Conservation (phyloP, 2,797 vertebrate species). For the Coregonus sp. region DNA sequence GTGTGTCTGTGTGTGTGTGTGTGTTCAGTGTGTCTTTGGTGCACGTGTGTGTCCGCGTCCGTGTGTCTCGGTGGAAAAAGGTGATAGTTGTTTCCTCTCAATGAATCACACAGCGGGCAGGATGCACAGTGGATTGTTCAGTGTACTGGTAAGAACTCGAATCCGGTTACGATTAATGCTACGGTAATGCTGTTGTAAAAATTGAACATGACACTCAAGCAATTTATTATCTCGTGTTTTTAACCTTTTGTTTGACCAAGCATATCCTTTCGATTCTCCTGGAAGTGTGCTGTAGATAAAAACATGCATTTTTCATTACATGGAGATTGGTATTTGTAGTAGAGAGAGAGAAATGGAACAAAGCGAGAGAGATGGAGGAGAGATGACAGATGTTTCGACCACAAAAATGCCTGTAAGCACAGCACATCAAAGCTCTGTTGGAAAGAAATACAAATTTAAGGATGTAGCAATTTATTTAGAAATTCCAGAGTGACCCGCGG, state of each 20-base stretch:
- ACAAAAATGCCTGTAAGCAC: constrained; percentile 12
- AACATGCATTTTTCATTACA: constrained; percentile 84
- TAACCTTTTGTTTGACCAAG: constrained; percentile 94
- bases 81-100: constrained; percentile 85
- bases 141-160: constrained; percentile 93
- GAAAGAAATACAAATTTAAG: constrained; percentile 35
- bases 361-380: constrained; percentile 15
- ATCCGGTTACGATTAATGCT: constrained; percentile 95
- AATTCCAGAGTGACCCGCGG: constrained; percentile 41
- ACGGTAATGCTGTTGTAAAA: constrained; percentile 86
- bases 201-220: constrained; percentile 91
- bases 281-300: constrained; percentile 85
- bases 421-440: neutral
- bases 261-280: constrained; percentile 86
- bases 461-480: neutral
- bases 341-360: constrained; percentile 22
- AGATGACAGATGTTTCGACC: constrained; percentile 47
- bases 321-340: constrained; percentile 59
- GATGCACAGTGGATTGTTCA: constrained; percentile 90
- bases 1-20: constrained; percentile 79
- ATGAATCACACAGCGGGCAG: constrained; percentile 87
- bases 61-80: constrained; percentile 83
- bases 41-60: constrained; percentile 37
- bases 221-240: constrained; percentile 92
- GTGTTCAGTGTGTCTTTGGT: constrained; percentile 42